phyloP scores from a whole-genome alignment of 2,797 vertebrate genomes.

The Gouania willdenowi region DNA sequence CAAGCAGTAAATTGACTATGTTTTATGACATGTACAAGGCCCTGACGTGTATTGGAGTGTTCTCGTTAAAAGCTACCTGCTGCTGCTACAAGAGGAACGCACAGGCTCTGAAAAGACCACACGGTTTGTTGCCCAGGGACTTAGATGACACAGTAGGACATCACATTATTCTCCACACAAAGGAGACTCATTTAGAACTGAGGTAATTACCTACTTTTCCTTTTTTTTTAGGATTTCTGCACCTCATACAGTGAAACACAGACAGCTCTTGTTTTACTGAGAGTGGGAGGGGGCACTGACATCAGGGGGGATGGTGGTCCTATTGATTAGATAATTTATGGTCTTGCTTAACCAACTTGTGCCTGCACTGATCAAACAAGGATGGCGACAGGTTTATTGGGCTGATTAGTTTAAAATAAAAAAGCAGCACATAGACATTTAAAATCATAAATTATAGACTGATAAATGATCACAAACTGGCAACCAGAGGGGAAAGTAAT shows the following conservation, averaged over 20 bases:
- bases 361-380: constrained; percentile 55
- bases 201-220: constrained; percentile 68
- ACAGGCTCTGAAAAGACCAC: constrained; percentile 58
- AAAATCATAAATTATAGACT: too few species aligned
- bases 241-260: constrained; percentile 60
- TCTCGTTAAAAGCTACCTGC: constrained; percentile 73
- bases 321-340: constrained; percentile 71
- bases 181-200: constrained; percentile 66
- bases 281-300: constrained; percentile 47
- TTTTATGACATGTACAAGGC: constrained; percentile 33
- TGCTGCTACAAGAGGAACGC: constrained; percentile 42
- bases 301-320: constrained; percentile 63
- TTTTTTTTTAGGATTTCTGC: constrained; percentile 40
- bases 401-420: too few species aligned
- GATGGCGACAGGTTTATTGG: constrained; percentile 59
- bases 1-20: constrained; percentile 52
- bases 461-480: too few species aligned
- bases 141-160: constrained; percentile 66
- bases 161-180: constrained; percentile 72
- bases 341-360: constrained; percentile 38
- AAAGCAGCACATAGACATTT: too few species aligned
- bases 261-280: constrained; percentile 47
- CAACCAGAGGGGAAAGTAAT: too few species aligned
- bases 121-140: constrained; percentile 66
- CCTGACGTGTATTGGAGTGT: constrained; percentile 53